Conservation (phyloP, 2,888 invertebrate species). For the Teinopalpus imperialis region DNA sequence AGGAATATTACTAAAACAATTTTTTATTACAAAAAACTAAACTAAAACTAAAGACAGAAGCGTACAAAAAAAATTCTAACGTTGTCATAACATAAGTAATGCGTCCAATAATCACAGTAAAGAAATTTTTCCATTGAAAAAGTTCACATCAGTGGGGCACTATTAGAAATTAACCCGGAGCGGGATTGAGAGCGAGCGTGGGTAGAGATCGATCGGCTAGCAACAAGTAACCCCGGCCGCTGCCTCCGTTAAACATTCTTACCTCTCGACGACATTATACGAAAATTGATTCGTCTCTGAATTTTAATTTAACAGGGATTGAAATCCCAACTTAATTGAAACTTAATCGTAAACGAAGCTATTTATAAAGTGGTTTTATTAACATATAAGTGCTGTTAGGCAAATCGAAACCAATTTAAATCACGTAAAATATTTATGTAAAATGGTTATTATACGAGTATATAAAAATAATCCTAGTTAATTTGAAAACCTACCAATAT, state of each 20-base stretch:
- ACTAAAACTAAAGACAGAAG: too few species aligned
- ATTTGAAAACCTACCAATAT: too few species aligned
- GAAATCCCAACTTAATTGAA: slow-evolving; percentile 34
- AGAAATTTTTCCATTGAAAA: slow-evolving; percentile 26
- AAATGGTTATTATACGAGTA: too few species aligned
- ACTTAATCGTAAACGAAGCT: too few species aligned
- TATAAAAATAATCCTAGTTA: too few species aligned
- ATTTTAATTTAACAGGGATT: slow-evolving; percentile 26
- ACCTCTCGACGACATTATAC: slow-evolving; percentile 32
- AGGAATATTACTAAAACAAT: too few species aligned
- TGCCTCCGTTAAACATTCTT: slow-evolving; percentile 29
- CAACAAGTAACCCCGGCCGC: slow-evolving; percentile 53
- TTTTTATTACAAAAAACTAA: too few species aligned
- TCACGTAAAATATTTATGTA: too few species aligned
- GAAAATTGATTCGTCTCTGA: slow-evolving; percentile 23
- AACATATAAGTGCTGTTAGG: too few species aligned
- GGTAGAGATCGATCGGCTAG: slow-evolving; percentile 50
- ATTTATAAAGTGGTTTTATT: too few species aligned
- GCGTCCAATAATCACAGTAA: slow-evolving; percentile 24
- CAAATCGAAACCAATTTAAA: too few species aligned
- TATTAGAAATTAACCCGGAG: slow-evolving; percentile 53
- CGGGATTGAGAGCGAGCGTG: slow-evolving; percentile 48
- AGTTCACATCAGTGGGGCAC: slow-evolving; percentile 37
- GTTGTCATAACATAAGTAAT: slow-evolving; percentile 18
- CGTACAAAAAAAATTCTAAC: slow-evolving; percentile 28